phyloP scores from a whole-genome alignment of 2,888 invertebrate species.

The Balanococcus diminutus region DNA sequence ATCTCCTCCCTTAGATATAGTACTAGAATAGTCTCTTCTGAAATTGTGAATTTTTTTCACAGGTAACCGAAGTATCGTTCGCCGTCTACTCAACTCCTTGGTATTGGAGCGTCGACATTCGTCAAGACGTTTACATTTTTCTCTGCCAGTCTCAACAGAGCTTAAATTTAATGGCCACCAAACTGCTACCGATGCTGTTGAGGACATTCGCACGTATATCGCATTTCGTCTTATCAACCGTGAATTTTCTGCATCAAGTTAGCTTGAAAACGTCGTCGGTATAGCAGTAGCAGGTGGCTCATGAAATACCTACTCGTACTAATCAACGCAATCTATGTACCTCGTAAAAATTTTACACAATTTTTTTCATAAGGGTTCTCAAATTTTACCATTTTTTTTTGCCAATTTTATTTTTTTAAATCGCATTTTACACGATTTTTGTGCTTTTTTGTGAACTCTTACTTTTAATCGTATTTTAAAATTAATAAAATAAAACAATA shows the following conservation, averaged over 20 bases:
- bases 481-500: too few species aligned
- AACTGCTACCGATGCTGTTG: not conserved
- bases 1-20: not conserved
- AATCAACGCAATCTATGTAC: too few species aligned
- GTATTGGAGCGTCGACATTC: not conserved
- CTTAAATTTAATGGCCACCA: not conserved
- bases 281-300: too few species aligned
- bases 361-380: too few species aligned
- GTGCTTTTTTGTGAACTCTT: too few species aligned
- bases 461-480: too few species aligned
- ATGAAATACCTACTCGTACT: too few species aligned
- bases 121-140: not conserved
- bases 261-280: not conserved
- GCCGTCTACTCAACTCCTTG: not conserved
- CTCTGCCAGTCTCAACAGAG: not conserved
- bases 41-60: not conserved
- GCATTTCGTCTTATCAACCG: not conserved
- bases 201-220: not conserved
- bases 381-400: too few species aligned
- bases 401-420: too few species aligned
- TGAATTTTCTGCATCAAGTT: not conserved
- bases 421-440: too few species aligned
- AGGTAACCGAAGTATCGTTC: not conserved
- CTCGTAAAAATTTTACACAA: too few species aligned
- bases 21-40: not conserved